A percentile compares a stretch with the other conserved stretches of the same genome.
phyloP scores from a whole-genome alignment of 2,888 invertebrate species.

The Selenia dentaria region DNA sequence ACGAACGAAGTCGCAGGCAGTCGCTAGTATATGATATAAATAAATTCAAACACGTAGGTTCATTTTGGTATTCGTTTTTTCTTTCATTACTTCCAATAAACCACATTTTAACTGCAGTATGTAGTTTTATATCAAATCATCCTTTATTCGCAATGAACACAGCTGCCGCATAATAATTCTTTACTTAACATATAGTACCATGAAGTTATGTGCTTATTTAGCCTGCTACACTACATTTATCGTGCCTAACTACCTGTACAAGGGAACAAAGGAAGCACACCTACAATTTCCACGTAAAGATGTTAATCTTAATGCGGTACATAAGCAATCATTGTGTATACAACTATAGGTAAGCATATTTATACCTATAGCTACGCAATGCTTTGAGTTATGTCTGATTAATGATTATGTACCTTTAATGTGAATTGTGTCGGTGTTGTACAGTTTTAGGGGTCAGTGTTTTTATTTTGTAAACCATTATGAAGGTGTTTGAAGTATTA shows the following conservation, averaged over 20 bases:
- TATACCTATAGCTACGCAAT: neutral
- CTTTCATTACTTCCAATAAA: too few relatives aligned
- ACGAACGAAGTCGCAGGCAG: too few relatives aligned
- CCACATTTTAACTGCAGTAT: too few relatives aligned
- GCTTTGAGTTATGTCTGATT: conserved; percentile 12
- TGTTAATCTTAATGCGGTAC: conserved; percentile 53
- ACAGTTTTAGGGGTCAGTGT: neutral
- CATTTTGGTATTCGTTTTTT: too few relatives aligned
- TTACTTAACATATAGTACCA: conserved; percentile 6
- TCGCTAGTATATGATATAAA: too few relatives aligned
- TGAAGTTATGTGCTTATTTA: conserved; percentile 9
- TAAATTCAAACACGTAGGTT: too few relatives aligned
- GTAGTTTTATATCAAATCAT: neutral
- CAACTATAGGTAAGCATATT: neutral
- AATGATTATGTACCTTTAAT: conserved; percentile 16
- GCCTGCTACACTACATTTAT: conserved; percentile 30
- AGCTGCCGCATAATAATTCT: conserved; percentile 5
- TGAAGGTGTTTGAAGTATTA: neutral
- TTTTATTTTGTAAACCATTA: neutral
- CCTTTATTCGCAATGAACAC: conserved; percentile 3
- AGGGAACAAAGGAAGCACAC: conserved; percentile 39
- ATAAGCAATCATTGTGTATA: conserved; percentile 40
- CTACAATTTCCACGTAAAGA: conserved; percentile 52
- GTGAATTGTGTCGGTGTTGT: conserved; percentile 1
- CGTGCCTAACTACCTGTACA: conserved; percentile 25